phyloP scores from a whole-genome alignment of 2,797 vertebrate genomes.

The Anniella stebbinsi region DNA sequence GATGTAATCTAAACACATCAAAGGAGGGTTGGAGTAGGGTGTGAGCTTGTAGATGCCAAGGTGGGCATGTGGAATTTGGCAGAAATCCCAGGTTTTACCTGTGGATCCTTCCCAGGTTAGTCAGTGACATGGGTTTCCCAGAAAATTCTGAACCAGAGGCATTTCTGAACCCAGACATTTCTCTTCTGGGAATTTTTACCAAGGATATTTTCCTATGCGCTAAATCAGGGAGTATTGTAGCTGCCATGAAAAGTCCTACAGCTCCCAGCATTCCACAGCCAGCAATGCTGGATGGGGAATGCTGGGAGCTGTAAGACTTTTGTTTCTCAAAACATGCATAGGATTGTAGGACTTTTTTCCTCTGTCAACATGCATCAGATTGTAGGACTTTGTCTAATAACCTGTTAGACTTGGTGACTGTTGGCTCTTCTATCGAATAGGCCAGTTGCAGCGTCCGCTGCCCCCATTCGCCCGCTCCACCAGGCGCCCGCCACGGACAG shows the following conservation, averaged over 20 bases:
- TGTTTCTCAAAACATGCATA: too few relatives aligned
- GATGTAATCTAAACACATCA: too few relatives aligned
- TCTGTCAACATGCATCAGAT: too few relatives aligned
- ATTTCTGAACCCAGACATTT: background rate
- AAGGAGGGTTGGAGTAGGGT: background rate
- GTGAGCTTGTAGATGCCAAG: background rate
- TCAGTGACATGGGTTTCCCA: too few relatives aligned
- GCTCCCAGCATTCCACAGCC: too few relatives aligned
- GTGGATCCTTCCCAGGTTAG: too few relatives aligned
- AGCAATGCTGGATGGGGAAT: background rate
- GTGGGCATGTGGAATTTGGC: background rate
- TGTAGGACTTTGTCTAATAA: too few relatives aligned
- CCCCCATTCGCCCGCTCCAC: conserved; percentile 75
- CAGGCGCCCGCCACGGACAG: conserved; percentile 70
- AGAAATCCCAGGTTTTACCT: background rate
- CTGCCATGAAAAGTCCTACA: background rate
- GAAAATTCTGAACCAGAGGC: too few relatives aligned
- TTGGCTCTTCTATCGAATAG: conserved; percentile 66
- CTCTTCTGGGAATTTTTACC: background rate
- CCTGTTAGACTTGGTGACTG: fast-evolving
- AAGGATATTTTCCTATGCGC: background rate
- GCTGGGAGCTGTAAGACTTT: background rate
- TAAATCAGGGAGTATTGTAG: background rate
- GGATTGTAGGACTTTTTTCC: too few relatives aligned
- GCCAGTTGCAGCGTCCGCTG: conserved; percentile 70